Evolutionary conservation across 2,113 vertebrate species (phyloP).

Genomic region (Setophaga coronata): DNA sequence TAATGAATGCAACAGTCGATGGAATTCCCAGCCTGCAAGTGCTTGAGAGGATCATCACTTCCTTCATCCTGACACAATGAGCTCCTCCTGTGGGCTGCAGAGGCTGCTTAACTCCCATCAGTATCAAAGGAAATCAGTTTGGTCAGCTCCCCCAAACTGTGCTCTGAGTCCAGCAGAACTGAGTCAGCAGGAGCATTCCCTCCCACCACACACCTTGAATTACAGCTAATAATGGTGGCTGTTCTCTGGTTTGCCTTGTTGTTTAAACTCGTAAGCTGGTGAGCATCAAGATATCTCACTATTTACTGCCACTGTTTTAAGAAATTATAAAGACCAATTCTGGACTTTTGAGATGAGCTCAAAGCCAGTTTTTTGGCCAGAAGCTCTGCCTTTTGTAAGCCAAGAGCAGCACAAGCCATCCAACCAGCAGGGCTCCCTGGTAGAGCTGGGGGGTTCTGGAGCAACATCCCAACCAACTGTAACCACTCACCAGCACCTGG

Average conservation of each 20-base stretch:
- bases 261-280: accelerated
- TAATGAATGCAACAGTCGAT: not conserved
- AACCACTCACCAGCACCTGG: not conserved
- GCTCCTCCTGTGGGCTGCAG: not conserved
- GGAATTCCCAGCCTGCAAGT: not conserved
- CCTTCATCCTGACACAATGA: not conserved
- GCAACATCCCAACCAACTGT: not conserved
- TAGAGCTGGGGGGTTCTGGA: accelerated
- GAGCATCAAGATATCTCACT: not conserved
- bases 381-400: not conserved
- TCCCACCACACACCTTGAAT: not conserved
- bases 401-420: not conserved
- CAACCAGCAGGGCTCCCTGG: not conserved
- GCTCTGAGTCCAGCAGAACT: not conserved
- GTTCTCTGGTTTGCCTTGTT: not conserved
- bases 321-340: accelerated
- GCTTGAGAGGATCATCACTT: not conserved
- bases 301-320: not conserved
- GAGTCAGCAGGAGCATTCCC: not conserved
- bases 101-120: not conserved
- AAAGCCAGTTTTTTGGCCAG: not conserved
- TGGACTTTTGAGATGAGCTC: not conserved
- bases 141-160: not conserved
- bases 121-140: not conserved
- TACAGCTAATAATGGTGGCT: accelerated